Evolutionary conservation across 1,140 invertebrate genomes (phyloP), one percentile per base, ranked within the genome.

Genomic region (Ips typographus): DNA sequence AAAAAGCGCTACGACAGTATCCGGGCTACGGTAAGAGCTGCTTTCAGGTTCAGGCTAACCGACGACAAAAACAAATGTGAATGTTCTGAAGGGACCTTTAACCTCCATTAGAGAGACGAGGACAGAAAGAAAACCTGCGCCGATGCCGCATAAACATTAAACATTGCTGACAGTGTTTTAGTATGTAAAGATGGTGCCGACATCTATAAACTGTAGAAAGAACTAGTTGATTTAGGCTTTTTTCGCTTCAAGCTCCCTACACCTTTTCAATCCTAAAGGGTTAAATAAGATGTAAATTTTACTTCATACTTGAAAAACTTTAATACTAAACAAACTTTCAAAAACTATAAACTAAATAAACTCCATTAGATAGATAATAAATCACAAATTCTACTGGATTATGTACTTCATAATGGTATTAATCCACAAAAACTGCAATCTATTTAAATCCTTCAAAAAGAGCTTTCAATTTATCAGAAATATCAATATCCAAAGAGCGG

Each of bases 11-110:
- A 22, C 22, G 58, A 68, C 55, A 62, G 53, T 57, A 40, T 68
- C 66, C 59, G 40, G 59, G 51, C 66, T 55, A 51, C 51, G 42
- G 56, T 59, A 40, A 42, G 56, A 52, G 62, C 66, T 68, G 66
- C 58, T 68, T 68, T 68, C 58, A 60, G 47, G 65, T 49, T 68
- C 66, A 68, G 51, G 66, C 66, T 55, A 56, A 42, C 59, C 58
- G 66, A 68, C 58, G 62, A 68, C 61, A 68, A 68, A 53, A 65
- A 68, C 62, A 58, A 68, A 62, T 68, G 66, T 68, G 66, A 68
- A 68, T 59, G 66, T 55, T 68, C 66, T 68, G 55, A 62, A 51
- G 62, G 66, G 58, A 62, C 66, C 66, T 68, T 68, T 68, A 68
- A 68, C 59, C 66, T 62, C 47, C 59, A 60, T 68, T 62, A 41